Evolutionary conservation across 2,113 vertebrate genomes (phyloP).

Genomic region (Emydura subglobosa): DNA sequence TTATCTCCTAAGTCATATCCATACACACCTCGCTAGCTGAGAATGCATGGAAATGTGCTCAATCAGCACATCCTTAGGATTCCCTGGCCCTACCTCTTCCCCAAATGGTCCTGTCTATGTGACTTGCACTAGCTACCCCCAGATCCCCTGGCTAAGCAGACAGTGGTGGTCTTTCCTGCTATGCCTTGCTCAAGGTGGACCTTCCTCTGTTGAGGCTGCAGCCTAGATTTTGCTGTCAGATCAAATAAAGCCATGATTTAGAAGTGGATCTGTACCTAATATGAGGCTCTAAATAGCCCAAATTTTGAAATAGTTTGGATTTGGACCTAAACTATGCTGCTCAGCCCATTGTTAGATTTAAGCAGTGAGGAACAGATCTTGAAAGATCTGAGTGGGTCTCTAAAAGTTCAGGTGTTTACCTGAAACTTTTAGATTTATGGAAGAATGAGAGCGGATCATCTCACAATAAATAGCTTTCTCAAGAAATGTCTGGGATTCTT

Average conservation of each 20-base stretch:
- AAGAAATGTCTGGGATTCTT: neutral
- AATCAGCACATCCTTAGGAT: neutral
- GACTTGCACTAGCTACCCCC: neutral
- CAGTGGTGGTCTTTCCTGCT: neutral
- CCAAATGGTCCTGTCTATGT: neutral
- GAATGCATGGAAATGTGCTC: neutral
- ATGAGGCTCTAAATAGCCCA: neutral
- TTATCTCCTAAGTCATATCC: too few relatives aligned
- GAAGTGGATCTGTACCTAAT: neutral
- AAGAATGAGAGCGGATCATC: neutral
- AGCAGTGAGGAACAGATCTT: neutral
- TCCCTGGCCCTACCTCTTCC: neutral
- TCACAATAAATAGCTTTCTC: neutral
- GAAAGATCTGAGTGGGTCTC: neutral
- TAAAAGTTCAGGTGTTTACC: conserved; percentile 14
- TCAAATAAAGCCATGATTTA: neutral
- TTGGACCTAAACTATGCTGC: neutral
- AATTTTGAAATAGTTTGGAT: neutral
- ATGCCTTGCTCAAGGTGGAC: conserved; percentile 35
- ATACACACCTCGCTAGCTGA: too few relatives aligned
- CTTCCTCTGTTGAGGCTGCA: neutral
- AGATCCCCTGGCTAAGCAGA: neutral
- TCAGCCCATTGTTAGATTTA: neutral
- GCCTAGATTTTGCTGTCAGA: neutral
- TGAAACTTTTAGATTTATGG: neutral